These are phyloP conservation scores for Antheraea mylitta DNA, from an alignment of 1,140 invertebrate species.

Conservation along the genomic window DNA sequence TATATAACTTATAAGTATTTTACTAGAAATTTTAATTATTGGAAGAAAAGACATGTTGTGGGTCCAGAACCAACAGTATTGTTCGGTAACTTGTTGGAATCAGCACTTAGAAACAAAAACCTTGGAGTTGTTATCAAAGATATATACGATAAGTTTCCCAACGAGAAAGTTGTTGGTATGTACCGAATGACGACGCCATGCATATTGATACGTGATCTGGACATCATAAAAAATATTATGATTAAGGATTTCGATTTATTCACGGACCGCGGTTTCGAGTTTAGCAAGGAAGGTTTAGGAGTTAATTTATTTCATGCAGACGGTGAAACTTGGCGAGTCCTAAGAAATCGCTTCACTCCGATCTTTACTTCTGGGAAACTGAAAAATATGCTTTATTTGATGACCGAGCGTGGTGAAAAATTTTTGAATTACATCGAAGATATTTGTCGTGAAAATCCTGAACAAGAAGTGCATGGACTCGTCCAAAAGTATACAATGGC, in stretches of 20 bases:
- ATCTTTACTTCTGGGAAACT: conserved; percentile 80
- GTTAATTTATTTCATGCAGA: no score
- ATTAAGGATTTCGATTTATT: conserved; percentile 81
- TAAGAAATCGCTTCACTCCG: conserved; percentile 77
- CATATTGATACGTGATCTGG: conserved; percentile 78
- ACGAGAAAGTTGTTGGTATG: conserved; percentile 52
- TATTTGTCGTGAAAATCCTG: conserved; percentile 21
- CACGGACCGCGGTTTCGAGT: conserved; percentile 66
- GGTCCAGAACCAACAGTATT: conserved; percentile 28
- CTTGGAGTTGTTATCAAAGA: conserved; percentile 27
- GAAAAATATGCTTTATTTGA: no score
- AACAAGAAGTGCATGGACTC: conserved; percentile 63
- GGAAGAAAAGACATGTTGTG: conserved; percentile 28
- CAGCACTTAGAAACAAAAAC: conserved; percentile 26
- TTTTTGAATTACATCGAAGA: conserved; percentile 44
- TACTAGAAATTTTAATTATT: no score
- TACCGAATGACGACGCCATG: conserved; percentile 65
- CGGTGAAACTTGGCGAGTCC: conserved; percentile 80
- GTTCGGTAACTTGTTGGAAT: conserved; percentile 37
- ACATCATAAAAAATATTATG: conserved; percentile 81
- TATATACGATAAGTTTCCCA: conserved; percentile 38
- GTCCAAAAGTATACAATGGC: conserved; percentile 64
- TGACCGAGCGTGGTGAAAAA: conserved; percentile 51
- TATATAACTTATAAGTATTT: conserved; percentile 22
- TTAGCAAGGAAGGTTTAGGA: no score